Conservation (phyloP, 2,113 vertebrate genomes). For the Cariama cristata region DNA sequence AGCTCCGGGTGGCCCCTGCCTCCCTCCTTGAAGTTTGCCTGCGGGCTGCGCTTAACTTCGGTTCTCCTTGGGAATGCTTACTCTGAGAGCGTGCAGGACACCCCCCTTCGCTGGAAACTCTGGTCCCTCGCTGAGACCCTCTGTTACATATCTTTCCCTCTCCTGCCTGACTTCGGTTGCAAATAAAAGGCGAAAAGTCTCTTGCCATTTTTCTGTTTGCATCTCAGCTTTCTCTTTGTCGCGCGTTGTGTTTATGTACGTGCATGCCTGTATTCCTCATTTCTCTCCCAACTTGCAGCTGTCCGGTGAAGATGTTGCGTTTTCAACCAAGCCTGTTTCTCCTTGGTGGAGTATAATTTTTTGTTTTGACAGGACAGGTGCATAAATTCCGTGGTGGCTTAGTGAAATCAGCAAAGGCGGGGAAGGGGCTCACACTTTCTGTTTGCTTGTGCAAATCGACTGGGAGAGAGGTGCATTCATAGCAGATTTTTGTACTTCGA, state of each 20-base stretch:
- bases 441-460: background rate
- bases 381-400: background rate
- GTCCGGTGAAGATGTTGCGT: background rate
- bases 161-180: background rate
- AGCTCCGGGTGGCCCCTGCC: background rate
- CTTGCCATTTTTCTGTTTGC: background rate
- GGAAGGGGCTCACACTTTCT: background rate
- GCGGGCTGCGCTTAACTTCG: background rate
- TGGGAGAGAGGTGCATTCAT: background rate
- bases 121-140: background rate
- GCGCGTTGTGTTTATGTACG: accelerated
- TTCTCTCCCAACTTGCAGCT: background rate
- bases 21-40: conserved; percentile 30
- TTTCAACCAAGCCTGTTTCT: background rate
- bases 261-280: background rate
- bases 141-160: background rate
- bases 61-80: background rate
- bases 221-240: background rate
- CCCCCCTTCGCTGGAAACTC: background rate
- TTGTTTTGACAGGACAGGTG: background rate
- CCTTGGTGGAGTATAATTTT: background rate
- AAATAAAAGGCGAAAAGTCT: background rate
- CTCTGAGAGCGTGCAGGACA: too few relatives aligned
- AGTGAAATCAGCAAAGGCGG: background rate
- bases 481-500: background rate